Conservation (phyloP, 2,113 vertebrate genomes). For the Pleuronectes platessa region DNA sequence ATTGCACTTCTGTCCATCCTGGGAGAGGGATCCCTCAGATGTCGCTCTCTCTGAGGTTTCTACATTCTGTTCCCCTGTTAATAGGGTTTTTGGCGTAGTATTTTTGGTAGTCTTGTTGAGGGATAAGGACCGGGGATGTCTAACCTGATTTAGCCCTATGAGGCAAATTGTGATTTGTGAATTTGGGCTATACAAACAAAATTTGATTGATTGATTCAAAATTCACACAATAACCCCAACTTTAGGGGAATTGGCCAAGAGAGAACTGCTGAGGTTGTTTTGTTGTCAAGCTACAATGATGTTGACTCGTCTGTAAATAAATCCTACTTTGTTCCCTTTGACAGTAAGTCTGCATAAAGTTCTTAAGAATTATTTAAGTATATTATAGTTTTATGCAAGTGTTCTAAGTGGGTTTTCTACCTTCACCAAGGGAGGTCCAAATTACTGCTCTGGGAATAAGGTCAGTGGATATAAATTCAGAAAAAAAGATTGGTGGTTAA, state of each 20-base stretch:
- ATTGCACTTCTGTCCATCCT: no score
- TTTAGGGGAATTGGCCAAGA: background rate
- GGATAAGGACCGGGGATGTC: no score
- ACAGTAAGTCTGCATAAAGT: background rate
- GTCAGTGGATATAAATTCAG: conserved; percentile 16
- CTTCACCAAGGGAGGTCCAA: conserved; percentile 3
- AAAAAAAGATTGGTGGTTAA: conserved; percentile 14
- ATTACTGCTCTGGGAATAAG: conserved; percentile 14
- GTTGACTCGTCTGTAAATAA: background rate
- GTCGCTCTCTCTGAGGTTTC: no score
- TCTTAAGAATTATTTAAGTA: background rate
- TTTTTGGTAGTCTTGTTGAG: no score
- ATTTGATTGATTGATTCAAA: background rate
- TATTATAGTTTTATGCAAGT: background rate
- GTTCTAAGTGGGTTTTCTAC: background rate
- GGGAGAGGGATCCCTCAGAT: no score
- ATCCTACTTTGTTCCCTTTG: background rate
- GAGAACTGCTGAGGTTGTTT: background rate
- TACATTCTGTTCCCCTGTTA: no score
- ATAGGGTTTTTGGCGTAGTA: no score
- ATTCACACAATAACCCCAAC: background rate
- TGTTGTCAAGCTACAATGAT: background rate
- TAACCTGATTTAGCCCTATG: no score
- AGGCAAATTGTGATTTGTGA: no score
- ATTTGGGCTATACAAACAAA: no score